Conservation (phyloP, 2,113 vertebrate genomes). For the Pipra filicauda region DNA sequence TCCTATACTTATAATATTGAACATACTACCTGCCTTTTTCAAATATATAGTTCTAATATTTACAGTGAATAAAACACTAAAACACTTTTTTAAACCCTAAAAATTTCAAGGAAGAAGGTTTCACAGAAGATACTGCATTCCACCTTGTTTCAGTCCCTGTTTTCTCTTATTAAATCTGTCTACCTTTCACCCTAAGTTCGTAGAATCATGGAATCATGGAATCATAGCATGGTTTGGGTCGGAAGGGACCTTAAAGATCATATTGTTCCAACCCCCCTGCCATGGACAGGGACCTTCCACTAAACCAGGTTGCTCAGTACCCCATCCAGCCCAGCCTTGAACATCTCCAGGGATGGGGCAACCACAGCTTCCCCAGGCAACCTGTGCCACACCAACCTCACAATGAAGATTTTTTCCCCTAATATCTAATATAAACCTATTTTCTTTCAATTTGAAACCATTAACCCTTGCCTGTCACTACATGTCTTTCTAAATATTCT, state of each 20-base stretch:
- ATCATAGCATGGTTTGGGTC: background rate
- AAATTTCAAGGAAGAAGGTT: background rate
- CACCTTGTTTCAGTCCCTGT: background rate
- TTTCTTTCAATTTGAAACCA: background rate
- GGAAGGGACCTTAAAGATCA: background rate
- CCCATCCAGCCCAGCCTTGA: background rate
- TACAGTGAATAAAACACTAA: background rate
- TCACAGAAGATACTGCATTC: background rate
- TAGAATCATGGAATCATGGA: background rate
- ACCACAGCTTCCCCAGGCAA: background rate
- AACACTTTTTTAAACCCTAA: background rate
- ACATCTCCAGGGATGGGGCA: background rate
- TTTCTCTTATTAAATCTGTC: background rate
- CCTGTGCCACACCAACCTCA: background rate
- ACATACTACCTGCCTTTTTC: background rate
- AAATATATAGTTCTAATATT: background rate
- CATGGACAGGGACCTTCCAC: background rate
- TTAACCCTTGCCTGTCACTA: background rate
- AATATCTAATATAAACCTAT: background rate
- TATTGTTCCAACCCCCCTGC: background rate
- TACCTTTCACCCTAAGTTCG: background rate
- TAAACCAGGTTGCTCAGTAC: background rate
- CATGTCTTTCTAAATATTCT: background rate
- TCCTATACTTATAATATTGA: rapidly evolving
- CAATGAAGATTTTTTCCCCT: background rate